These are phyloP conservation scores for Brachionus rotundiformis DNA, from an alignment of 1,140 invertebrate genomes.

Conservation along the genomic window DNA sequence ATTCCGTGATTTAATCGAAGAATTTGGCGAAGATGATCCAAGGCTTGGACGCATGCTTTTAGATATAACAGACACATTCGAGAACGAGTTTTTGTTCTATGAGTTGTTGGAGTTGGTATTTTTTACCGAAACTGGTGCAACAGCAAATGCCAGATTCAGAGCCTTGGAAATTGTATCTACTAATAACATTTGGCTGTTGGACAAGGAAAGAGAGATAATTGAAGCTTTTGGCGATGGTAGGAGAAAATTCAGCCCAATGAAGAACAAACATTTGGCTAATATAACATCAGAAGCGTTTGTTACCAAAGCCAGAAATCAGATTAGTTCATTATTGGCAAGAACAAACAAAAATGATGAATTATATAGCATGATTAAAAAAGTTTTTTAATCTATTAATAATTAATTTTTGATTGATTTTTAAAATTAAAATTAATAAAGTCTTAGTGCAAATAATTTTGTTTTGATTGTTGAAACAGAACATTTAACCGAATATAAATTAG, in stretches of 20 bases:
- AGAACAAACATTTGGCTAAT: not conserved
- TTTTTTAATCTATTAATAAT: not conserved
- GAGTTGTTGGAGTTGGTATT: slow-evolving; percentile 46
- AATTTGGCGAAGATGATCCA: slow-evolving; percentile 47
- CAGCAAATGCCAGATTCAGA: slow-evolving; percentile 49
- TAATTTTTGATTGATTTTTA: not conserved
- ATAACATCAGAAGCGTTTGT: not conserved
- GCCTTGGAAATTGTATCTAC: slow-evolving; percentile 45
- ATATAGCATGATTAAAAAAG: not conserved
- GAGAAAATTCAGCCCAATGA: not conserved
- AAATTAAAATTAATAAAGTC: not conserved
- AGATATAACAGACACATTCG: slow-evolving; percentile 43
- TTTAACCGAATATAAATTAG: no score
- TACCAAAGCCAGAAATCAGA: not conserved
- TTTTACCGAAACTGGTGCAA: slow-evolving; percentile 47
- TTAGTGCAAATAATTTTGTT: not conserved
- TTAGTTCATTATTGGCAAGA: not conserved
- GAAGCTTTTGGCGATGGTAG: slow-evolving; percentile 39
- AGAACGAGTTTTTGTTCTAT: slow-evolving; percentile 49
- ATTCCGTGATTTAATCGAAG: not conserved
- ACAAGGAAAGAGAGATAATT: slow-evolving; percentile 41
- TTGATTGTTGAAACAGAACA: no score
- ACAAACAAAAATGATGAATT: not conserved
- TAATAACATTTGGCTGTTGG: slow-evolving; percentile 37
- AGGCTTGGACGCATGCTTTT: slow-evolving; percentile 28